Base-by-base conservation (phyloP, 2,888 invertebrate species). In the Aplocera efformata region DNA sequence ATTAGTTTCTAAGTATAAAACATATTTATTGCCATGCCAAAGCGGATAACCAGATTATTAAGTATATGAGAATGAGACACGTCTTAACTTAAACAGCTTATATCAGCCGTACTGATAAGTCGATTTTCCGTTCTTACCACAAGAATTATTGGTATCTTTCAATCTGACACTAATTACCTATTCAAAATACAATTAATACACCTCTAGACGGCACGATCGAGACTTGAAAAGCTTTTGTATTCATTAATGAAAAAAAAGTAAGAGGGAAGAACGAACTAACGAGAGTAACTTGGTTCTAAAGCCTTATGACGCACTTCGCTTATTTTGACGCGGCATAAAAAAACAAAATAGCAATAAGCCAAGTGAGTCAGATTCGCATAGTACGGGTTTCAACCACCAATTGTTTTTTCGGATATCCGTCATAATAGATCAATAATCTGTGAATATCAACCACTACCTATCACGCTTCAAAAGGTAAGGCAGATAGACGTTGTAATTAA, bases 241-340 rank as follows among this genome's bases (percentile, higher is more conserved):
- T 35, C 31, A 35, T 42, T 42, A 31, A 35, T 31, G 35, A 35
- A 41, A 30, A 26, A 41, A 41, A 34, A 33, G 21, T 34, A 34
- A 40, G 25, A 31, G 24, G 29, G 30, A 34, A 25, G 34, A 34
- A 34, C 21, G 34, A 41, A 34, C 34, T 33, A 29, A 35, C 13
- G 31, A 42, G 31, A 42, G 35, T 35, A 42, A 35, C 22, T 42
- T 30, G 10, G 10, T 30, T 21, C 6, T 21, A 30, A 1, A 30
- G 9, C 21, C 30, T 30, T 21, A 10, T 29, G 8, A 5, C 13
- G n/a, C 13, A 17, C 17, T n/a, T 13, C n/a, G n/a, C 10, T 10
- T 6, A 1, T 22, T 6, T n/a, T 5, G n/a, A 22, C 7, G 22
- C 22, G n/a, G 22, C 4, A 5, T 20, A 6, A 20, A 20, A 6